Percentiles rank a stretch among this genome's conserved stretches.
These are phyloP conservation scores for Hermodice carunculata DNA, from an alignment of 2,888 invertebrate species.

Conservation along the genomic window DNA sequence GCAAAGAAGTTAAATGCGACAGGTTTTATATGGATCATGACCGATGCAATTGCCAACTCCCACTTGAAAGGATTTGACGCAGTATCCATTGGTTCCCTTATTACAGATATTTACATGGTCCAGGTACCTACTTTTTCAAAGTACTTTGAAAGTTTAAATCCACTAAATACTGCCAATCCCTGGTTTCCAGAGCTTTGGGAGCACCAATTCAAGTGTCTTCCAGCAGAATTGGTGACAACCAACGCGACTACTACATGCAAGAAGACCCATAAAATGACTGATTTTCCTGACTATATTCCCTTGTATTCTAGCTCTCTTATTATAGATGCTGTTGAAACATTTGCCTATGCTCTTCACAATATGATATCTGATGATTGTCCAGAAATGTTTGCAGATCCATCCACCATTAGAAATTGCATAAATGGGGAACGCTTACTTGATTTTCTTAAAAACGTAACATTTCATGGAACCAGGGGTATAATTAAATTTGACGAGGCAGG, in stretches of 20 bases:
- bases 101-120: too few species aligned
- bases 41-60: too few species aligned
- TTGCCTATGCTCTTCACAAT: conserved; percentile 34
- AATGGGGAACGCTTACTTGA: neutral
- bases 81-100: too few species aligned
- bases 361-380: conserved; percentile 27
- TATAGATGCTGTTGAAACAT: conserved; percentile 39
- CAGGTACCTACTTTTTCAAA: conserved; percentile 10
- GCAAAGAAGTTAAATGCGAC: too few species aligned
- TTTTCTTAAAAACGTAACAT: neutral
- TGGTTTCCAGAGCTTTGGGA: conserved; percentile 41
- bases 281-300: conserved; percentile 24
- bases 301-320: conserved; percentile 35
- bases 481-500: conserved; percentile 12
- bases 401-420: neutral
- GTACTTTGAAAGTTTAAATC: conserved; percentile 21
- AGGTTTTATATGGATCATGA: too few species aligned
- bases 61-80: too few species aligned
- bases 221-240: too few species aligned
- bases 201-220: conserved; percentile 16
- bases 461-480: neutral
- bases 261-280: neutral
- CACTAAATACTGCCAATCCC: conserved; percentile 32
- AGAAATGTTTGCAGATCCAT: neutral
- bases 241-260: too few species aligned